Evolutionary conservation across 2,113 vertebrate genomes (phyloP), one percentile per base, ranked within the genome.

Genomic region (Alligator mississippiensis): DNA sequence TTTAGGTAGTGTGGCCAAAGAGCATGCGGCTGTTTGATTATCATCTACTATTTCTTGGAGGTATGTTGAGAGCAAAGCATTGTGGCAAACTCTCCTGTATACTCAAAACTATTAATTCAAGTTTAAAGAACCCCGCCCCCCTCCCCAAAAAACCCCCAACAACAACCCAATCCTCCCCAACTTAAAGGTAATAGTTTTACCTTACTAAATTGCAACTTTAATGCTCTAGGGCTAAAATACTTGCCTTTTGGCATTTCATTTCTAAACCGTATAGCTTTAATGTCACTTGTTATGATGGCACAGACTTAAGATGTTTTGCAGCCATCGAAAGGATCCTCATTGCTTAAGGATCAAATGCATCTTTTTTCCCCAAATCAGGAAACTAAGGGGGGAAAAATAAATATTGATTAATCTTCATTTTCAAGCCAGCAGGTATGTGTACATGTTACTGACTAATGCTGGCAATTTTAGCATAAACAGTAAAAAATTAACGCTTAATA

Each of bases 211-310:
- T 88, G 27, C 70, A 38, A 38, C 25, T 85, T 74, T 38, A 38
- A 38, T 38, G 38, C 38, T 54, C 27, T 66, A 30, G 9, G 34
- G 27, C 74, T 81, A 62, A 82, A 89, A 61, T 3, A 2, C 64
- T 60, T 28, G 18, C 63, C 74, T 92, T 82, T 84, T 4, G 83
- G 27, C 55, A 88, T 82, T 70, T 77, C 22, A 70, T 87, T 94
- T 89, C 84, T 61, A 77, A 74, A 5, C 85, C 90, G 85, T 82
- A 85, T 82, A 90, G 66, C 94, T 74, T 74, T 5, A 0, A 3
- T 9, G 54, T 87, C 93, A 90, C 81, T 47, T 81, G 82, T 28
- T 62, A 24, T 7, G 0, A 0, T 25, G 91, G 91, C 85, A 90
- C 62, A 90, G 11, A 80, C 11, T 75, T 84, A 94, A 70, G 12